A percentile compares a stretch with the other conserved stretches of the same genome.
These are phyloP conservation scores for Candoia aspera DNA, from an alignment of 2,113 vertebrate species.

Conservation along the genomic window DNA sequence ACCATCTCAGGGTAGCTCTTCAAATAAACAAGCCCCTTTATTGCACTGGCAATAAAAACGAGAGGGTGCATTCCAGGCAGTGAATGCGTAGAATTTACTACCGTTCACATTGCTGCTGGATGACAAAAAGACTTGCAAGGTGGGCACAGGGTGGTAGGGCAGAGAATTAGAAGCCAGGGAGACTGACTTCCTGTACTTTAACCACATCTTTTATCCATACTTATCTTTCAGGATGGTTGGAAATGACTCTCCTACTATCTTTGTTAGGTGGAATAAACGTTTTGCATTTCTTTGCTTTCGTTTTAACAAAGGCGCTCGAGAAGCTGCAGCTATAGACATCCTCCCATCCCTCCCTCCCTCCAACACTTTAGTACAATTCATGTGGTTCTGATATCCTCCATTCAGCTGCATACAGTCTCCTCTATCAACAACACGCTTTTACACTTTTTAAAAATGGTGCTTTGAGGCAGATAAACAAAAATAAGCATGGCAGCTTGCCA, in stretches of 20 bases:
- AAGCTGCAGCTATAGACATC: slow-evolving; percentile 72
- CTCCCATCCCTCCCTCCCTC: slow-evolving; percentile 67
- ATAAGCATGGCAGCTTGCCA: slow-evolving; percentile 86
- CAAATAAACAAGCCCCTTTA: slow-evolving; percentile 24
- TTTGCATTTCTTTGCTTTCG: slow-evolving; percentile 57
- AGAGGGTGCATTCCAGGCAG: slow-evolving; percentile 14
- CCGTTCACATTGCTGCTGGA: slow-evolving; percentile 32
- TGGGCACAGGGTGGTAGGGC: slow-evolving; percentile 47
- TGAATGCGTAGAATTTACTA: slow-evolving; percentile 37
- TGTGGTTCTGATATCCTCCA: slow-evolving; percentile 84
- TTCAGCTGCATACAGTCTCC: slow-evolving; percentile 92
- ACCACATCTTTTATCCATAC: slow-evolving; percentile 58
- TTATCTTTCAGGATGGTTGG: slow-evolving; percentile 65
- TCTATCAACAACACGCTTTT: slow-evolving; percentile 96
- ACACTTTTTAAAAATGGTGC: slow-evolving; percentile 92
- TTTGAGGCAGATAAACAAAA: slow-evolving; percentile 90
- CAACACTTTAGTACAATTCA: slow-evolving; percentile 80
- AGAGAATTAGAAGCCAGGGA: slow-evolving; percentile 34
- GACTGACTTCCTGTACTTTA: slow-evolving; percentile 34
- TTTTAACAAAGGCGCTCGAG: slow-evolving; percentile 70
- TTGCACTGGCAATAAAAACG: slow-evolving; percentile 52
- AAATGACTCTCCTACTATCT: slow-evolving; percentile 61
- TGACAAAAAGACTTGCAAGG: slow-evolving; percentile 23
- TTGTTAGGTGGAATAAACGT: slow-evolving; percentile 64
- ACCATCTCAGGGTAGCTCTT: slow-evolving; percentile 10